Evolutionary conservation across 2,113 vertebrate species (phyloP), one percentile per base, ranked within the genome.

Genomic region (Piprites chloris): DNA sequence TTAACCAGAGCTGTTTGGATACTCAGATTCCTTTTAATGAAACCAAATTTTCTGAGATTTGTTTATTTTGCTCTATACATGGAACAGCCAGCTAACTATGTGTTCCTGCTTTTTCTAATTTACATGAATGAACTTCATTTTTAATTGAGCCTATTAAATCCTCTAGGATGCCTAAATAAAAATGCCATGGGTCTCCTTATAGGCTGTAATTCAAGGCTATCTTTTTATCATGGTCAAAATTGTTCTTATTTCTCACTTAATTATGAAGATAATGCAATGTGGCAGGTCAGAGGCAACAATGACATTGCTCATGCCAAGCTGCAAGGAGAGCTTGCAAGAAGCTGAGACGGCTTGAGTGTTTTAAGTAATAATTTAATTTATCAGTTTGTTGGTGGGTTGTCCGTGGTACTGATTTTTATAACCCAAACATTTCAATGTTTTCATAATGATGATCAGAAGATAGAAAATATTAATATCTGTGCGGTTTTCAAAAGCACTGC

Each of bases 191-290:
- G 30, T 94, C 37, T 85, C 71, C 89, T 87, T 88, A 95, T 74
- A 69, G 75, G 53, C 78, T 91, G 42, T 69, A 67, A 91, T 73
- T 91, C 82, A 91, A 80, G n/a, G 35, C 67, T 67, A 12, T 81
- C 59, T 71, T 78, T 74, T 59, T 81, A n/a, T n/a, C 30, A 30
- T 2, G 3, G 65, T 67, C 74, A 50, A 52, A 92, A 83, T 12
- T 82, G 61, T 65, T 92, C 75, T 84, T 92, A 80, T 83, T 91
- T 91, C 74, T 41, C 0, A 0, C 68, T 74, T 93, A 94, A 93
- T 94, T 94, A 73, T 84, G 92, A 96, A 73, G 87, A 68, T 94
- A 95, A 95, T 92, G 67, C 58, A 85, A 22, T 61, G 73, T 87
- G 95, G 50, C 89, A 92, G 87, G 79, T 78, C 72, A 86, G 76